phyloP scores from a whole-genome alignment of 2,888 invertebrate species.

The Phymatocera aterrima region DNA sequence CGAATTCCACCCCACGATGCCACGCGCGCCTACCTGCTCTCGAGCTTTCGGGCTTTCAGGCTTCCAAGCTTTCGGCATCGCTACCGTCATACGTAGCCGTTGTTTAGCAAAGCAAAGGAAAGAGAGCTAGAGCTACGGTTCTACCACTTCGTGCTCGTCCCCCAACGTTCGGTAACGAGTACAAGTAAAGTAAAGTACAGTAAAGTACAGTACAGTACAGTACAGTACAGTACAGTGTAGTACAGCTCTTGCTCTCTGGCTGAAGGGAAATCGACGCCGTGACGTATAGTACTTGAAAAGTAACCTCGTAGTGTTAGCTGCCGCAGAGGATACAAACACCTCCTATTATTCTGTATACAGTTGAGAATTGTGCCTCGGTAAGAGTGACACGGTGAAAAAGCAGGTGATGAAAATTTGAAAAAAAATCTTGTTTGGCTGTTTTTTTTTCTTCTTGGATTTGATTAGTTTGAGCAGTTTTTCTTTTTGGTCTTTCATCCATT shows the following conservation, averaged over 20 bases:
- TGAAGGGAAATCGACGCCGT: conserved; percentile 7
- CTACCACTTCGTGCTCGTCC: background rate
- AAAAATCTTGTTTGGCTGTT: background rate
- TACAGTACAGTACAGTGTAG: no score
- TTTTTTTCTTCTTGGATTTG: background rate
- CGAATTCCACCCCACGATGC: conserved; percentile 8
- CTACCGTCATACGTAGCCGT: conserved; percentile 34
- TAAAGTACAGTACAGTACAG: no score
- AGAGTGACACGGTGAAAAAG: conserved; percentile 40
- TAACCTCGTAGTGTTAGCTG: conserved; percentile 18
- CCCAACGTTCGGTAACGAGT: conserved; percentile 13
- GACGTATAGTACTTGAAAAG: background rate
- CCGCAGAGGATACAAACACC: background rate
- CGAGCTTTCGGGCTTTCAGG: conserved; percentile 40
- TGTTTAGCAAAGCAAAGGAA: conserved; percentile 10
- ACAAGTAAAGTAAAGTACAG: no score
- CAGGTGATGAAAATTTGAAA: conserved; percentile 40
- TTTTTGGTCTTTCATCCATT: background rate
- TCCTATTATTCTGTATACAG: background rate
- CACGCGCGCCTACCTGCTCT: conserved; percentile 42
- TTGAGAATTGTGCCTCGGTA: conserved; percentile 43
- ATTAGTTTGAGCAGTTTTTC: background rate
- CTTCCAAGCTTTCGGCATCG: conserved; percentile 44
- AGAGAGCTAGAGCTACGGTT: background rate
- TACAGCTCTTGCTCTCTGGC: conserved; percentile 3